These are phyloP conservation scores for Drepanosiphum platanoidis DNA, from an alignment of 2,888 invertebrate species.

Conservation along the genomic window DNA sequence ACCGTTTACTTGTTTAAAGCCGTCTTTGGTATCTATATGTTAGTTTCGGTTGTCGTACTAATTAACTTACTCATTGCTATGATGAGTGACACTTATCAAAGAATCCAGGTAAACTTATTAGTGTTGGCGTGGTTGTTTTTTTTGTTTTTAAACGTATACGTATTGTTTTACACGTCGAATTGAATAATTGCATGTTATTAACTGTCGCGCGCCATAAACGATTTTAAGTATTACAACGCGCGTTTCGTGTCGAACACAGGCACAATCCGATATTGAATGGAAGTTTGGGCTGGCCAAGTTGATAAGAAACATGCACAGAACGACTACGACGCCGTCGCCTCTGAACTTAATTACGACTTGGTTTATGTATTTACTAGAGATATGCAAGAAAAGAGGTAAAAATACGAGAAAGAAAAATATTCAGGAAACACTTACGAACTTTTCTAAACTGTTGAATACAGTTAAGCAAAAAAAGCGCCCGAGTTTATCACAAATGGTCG, in stretches of 20 bases:
- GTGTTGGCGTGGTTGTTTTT: neutral
- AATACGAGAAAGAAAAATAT: slow-evolving; percentile 37
- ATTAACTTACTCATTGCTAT: slow-evolving; percentile 99
- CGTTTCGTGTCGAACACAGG: slow-evolving; percentile 70
- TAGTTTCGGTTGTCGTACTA: slow-evolving; percentile 98
- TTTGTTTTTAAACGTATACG: too few species aligned
- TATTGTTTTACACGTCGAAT: neutral
- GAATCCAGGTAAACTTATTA: slow-evolving; percentile 83
- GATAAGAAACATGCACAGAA: slow-evolving; percentile 97
- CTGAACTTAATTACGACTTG: slow-evolving; percentile 96
- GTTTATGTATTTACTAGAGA: slow-evolving; percentile 84
- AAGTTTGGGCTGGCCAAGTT: slow-evolving; percentile 98
- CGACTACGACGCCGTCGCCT: slow-evolving; percentile 96
- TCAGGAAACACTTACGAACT: slow-evolving; percentile 51
- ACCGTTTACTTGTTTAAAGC: slow-evolving; percentile 88
- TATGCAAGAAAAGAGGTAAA: slow-evolving; percentile 73
- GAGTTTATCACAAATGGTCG: slow-evolving; percentile 85
- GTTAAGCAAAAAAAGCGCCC: slow-evolving; percentile 75
- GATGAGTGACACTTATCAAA: slow-evolving; percentile 99
- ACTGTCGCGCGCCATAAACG: neutral
- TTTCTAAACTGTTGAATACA: slow-evolving; percentile 62
- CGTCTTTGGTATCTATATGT: slow-evolving; percentile 93
- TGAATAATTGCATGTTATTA: neutral
- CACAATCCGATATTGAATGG: slow-evolving; percentile 99
- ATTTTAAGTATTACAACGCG: neutral